Conservation (phyloP, 2,888 invertebrate species). For the Microctonus hyperodae region DNA sequence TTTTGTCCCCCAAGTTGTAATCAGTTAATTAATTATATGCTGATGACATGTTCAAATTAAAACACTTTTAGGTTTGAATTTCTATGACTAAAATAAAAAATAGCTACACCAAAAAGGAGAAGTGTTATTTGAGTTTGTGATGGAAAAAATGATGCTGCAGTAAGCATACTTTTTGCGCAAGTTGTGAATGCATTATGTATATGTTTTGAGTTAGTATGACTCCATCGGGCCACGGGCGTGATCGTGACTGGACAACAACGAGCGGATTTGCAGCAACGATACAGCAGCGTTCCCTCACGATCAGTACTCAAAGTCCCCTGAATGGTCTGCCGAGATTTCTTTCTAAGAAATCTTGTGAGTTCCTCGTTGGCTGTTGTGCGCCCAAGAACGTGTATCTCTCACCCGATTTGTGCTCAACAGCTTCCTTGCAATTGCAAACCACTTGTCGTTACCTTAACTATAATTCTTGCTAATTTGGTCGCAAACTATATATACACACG, state of each 20-base stretch:
- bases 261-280: conserved; percentile 28
- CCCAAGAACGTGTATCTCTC: conserved; percentile 19
- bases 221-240: conserved; percentile 54
- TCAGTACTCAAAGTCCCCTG: conserved; percentile 47
- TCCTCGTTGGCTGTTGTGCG: conserved; percentile 45
- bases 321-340: conserved; percentile 57
- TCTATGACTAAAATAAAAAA: conserved; percentile 24
- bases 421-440: neutral
- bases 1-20: no score
- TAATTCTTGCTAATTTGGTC: conserved; percentile 19
- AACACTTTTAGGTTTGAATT: no score
- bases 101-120: conserved; percentile 23
- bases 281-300: conserved; percentile 28
- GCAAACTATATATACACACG: neutral
- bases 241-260: conserved; percentile 41
- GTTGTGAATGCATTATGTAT: conserved; percentile 60
- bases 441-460: conserved; percentile 20
- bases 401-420: conserved; percentile 16
- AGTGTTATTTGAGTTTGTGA: conserved; percentile 34
- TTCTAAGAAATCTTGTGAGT: conserved; percentile 57
- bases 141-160: conserved; percentile 34
- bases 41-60: no score
- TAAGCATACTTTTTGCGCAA: conserved; percentile 37
- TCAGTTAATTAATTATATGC: no score
- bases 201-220: conserved; percentile 60